phyloP scores from a whole-genome alignment of 2,113 vertebrate genomes.

The Elachura formosa region DNA sequence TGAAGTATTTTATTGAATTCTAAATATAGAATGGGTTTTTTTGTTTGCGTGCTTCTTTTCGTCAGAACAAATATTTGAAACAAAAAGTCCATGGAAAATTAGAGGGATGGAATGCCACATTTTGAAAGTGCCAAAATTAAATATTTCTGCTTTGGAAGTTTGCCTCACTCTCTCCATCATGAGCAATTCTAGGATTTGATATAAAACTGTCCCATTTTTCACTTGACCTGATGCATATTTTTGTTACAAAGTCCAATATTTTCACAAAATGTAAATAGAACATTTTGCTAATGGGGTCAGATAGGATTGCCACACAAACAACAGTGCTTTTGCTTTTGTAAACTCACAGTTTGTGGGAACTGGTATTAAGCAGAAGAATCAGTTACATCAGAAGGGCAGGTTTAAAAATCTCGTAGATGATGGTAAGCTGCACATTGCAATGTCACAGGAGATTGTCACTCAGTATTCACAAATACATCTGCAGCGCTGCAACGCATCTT shows the following conservation, averaged over 20 bases:
- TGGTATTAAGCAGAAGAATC: background rate
- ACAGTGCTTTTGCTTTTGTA: background rate
- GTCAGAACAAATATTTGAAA: background rate
- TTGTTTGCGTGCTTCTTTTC: background rate
- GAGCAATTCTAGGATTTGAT: background rate
- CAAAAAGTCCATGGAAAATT: slow-evolving; percentile 6
- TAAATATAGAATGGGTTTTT: background rate
- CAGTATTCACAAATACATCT: slow-evolving; percentile 19
- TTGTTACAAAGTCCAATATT: background rate
- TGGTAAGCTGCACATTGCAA: background rate
- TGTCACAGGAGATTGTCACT: background rate
- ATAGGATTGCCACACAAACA: background rate
- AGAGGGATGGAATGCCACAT: background rate
- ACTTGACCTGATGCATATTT: background rate
- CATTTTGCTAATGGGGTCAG: background rate
- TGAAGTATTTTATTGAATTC: background rate
- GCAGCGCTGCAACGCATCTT: background rate
- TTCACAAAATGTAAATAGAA: background rate
- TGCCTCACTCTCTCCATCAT: background rate
- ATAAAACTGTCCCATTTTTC: background rate
- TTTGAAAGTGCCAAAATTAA: slow-evolving; percentile 10
- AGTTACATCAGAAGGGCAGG: background rate
- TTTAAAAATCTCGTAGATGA: background rate
- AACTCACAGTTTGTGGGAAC: background rate
- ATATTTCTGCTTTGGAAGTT: slow-evolving; percentile 20